Conservation (phyloP, 2,888 invertebrate species). For the Eupithecia dodoneata region DNA sequence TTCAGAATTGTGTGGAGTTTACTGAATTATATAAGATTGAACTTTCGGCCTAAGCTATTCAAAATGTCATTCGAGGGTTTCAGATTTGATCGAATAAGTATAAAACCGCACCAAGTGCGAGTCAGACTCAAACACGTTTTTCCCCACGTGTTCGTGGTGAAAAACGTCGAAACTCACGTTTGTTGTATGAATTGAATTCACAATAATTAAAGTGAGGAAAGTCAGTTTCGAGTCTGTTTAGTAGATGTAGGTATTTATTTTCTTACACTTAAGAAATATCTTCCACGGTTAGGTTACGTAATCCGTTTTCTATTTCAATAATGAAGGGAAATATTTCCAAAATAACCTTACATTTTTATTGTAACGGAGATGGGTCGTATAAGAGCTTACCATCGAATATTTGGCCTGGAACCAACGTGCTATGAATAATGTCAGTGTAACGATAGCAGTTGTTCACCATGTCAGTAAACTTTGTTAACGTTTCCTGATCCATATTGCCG, state of each 20-base stretch:
- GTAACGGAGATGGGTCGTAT: background rate
- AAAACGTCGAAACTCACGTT: background rate
- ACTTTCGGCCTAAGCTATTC: background rate
- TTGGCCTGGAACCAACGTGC: background rate
- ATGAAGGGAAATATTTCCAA: background rate
- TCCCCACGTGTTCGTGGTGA: background rate
- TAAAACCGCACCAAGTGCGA: background rate
- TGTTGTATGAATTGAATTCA: too few relatives aligned
- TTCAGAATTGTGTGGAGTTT: background rate
- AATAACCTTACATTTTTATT: too few relatives aligned
- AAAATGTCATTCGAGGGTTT: background rate
- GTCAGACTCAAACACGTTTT: background rate
- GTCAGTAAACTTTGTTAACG: background rate
- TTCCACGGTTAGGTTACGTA: background rate
- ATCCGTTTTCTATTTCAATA: background rate
- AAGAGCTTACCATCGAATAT: background rate
- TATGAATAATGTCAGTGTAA: background rate
- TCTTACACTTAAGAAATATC: background rate
- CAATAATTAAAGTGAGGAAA: too few relatives aligned
- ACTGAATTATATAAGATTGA: background rate
- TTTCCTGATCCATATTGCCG: background rate
- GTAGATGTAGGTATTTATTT: background rate
- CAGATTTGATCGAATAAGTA: background rate
- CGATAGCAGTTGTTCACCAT: background rate
- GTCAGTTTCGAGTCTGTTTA: too few relatives aligned